phyloP scores from a whole-genome alignment of 2,888 invertebrate species.

The Scotopteryx bipunctaria region DNA sequence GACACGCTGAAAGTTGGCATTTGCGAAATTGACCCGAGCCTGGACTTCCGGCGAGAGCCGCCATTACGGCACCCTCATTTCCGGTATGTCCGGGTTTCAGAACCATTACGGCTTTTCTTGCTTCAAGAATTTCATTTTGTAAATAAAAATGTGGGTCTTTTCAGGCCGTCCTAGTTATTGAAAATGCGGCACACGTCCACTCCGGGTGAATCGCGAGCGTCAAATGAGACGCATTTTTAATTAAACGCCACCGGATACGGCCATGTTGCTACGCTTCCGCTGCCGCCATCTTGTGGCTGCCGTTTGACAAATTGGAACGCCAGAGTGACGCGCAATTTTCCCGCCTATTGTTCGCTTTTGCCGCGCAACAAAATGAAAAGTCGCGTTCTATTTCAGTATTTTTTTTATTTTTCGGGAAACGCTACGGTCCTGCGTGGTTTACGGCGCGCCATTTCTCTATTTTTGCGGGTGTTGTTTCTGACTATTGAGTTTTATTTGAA shows the following conservation, averaged over 20 bases:
- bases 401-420: slow-evolving; percentile 65
- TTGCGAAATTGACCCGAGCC: slow-evolving; percentile 53
- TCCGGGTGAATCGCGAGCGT: slow-evolving; percentile 53
- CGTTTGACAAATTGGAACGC: slow-evolving; percentile 83
- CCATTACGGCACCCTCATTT: slow-evolving; percentile 65
- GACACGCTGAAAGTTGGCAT: slow-evolving; percentile 46
- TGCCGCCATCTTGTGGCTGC: slow-evolving; percentile 77
- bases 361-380: slow-evolving; percentile 81
- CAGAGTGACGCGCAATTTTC: slow-evolving; percentile 83
- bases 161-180: slow-evolving; percentile 41
- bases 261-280: slow-evolving; percentile 71
- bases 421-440: slow-evolving; percentile 57
- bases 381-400: slow-evolving; percentile 68
- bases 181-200: slow-evolving; percentile 53
- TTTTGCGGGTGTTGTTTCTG: slow-evolving; percentile 61
- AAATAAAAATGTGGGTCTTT: slow-evolving; percentile 30
- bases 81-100: slow-evolving; percentile 53
- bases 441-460: slow-evolving; percentile 56
- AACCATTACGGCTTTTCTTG: slow-evolving; percentile 41
- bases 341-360: slow-evolving; percentile 81
- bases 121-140: slow-evolving; percentile 22
- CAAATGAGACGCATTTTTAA: slow-evolving; percentile 80
- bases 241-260: slow-evolving; percentile 76
- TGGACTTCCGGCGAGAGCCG: slow-evolving; percentile 56
- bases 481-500: slow-evolving; percentile 66